These are phyloP conservation scores for Emydoidea blandingii DNA, from an alignment of 2,797 vertebrate species.

Conservation along the genomic window DNA sequence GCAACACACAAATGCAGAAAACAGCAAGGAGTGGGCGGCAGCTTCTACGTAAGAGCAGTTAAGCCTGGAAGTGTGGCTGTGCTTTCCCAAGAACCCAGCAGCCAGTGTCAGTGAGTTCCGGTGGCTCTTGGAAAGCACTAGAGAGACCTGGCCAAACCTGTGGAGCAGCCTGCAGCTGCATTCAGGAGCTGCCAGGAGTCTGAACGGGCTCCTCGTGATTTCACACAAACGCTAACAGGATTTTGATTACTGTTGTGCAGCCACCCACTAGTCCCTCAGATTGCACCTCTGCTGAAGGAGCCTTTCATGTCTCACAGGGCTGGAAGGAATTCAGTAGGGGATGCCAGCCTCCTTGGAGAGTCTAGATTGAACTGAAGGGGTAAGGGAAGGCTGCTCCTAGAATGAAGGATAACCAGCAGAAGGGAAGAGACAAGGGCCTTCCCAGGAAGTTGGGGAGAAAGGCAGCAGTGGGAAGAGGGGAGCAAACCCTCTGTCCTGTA, in stretches of 20 bases:
- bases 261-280: background rate
- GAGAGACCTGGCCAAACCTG: background rate
- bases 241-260: background rate
- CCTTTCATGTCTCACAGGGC: background rate
- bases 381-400: background rate
- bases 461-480: background rate
- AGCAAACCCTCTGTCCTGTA: background rate
- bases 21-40: accelerated
- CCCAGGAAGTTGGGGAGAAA: accelerated
- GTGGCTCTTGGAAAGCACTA: background rate
- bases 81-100: background rate
- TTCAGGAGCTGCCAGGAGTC: background rate
- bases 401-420: background rate
- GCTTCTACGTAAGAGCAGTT: accelerated
- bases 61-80: background rate
- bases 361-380: background rate
- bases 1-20: background rate
- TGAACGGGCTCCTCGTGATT: background rate
- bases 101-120: background rate
- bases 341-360: background rate
- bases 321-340: background rate
- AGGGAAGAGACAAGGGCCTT: background rate
- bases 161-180: background rate
- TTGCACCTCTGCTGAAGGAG: background rate
- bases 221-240: background rate